Base-by-base conservation (phyloP, 2,888 invertebrate species). In the Halocaridina rubra region DNA sequence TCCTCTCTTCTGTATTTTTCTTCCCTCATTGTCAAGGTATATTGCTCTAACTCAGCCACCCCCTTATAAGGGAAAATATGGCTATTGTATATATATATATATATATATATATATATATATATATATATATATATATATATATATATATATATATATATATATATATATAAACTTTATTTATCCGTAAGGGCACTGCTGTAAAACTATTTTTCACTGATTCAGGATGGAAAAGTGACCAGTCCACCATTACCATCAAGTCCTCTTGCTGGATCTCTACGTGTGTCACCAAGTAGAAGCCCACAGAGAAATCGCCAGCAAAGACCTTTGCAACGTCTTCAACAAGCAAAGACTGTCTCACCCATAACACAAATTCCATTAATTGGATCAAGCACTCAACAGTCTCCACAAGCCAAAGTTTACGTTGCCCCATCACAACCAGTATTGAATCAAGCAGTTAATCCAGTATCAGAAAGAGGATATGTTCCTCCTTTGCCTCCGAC, bases 201-300 rank as follows among this genome's bases (percentile, higher is more conserved):
- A n/a, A n/a, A n/a, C n/a, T n/a, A n/a, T n/a, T n/a, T 53, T 53
- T 53, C 53, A 53, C 27, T 69, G 10, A 29, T 33, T 27, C 84
- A 84, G 84, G 78, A 84, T 10, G 78, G 74, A 19, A 30, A 64
- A 29, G 74, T 79, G n/a, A 67, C 67, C 29, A 46, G 53, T 13
- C 79, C 79, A 30, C 78, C 84, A 2, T 30, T 79, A 8, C 71
- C 71, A 1, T 69, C 84, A 46, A 29, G 61, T 29, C 22, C 77
- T 22, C 19, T 10, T 1, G 22, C 19, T 27, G 13, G 13, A 16
- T 4, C 19, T 5, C 0, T 16, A 22, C 16, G 19, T 16, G 0
- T 16, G n/a, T 16, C n/a, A 16, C 5, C 5, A 3, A n/a, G 24
- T 7, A 64, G 81, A 13, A 46, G 69, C n/a, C 64, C 64, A 4